phyloP scores from a whole-genome alignment of 1,140 invertebrate genomes.

The Monochamus saltuarius region DNA sequence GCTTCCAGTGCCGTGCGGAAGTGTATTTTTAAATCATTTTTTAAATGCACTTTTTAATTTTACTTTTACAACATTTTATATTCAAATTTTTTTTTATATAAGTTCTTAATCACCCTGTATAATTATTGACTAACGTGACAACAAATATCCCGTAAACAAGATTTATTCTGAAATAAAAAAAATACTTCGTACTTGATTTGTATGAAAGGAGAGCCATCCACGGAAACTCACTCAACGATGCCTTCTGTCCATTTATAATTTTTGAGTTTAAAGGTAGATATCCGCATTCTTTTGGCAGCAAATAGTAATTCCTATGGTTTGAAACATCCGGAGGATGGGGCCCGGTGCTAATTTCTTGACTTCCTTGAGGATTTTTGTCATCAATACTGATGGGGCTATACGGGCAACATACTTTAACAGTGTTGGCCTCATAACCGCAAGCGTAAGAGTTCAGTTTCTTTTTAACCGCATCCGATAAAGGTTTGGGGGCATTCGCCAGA shows the following conservation, averaged over 20 bases:
- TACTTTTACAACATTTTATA: too few species aligned
- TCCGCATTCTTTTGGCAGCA: conserved; percentile 55
- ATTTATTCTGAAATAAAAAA: too few species aligned
- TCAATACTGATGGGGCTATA: conserved; percentile 16
- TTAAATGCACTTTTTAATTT: too few species aligned
- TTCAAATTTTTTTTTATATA: too few species aligned
- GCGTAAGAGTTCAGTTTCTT: conserved; percentile 47
- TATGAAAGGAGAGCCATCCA: conserved; percentile 68
- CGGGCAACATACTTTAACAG: conserved; percentile 56
- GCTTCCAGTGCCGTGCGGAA: too few species aligned
- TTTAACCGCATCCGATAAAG: conserved; percentile 33
- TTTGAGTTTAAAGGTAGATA: conserved; percentile 45
- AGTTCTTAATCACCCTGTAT: too few species aligned
- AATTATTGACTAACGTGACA: too few species aligned
- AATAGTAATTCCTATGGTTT: conserved; percentile 56
- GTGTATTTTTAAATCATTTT: too few species aligned
- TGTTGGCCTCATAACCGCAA: conserved; percentile 53
- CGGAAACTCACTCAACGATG: conserved; percentile 61
- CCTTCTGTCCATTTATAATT: conserved; percentile 60
- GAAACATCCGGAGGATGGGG: conserved; percentile 52
- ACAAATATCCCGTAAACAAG: too few species aligned
- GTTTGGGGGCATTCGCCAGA: conserved; percentile 36
- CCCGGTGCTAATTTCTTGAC: too few species aligned
- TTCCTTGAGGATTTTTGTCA: too few species aligned
- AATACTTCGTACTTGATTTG: conserved; percentile 47